Percentiles rank a stretch among this genome's conserved stretches.
Evolutionary conservation across 2,888 invertebrate genomes (phyloP).

Genomic region (Bimastos eiseni): DNA sequence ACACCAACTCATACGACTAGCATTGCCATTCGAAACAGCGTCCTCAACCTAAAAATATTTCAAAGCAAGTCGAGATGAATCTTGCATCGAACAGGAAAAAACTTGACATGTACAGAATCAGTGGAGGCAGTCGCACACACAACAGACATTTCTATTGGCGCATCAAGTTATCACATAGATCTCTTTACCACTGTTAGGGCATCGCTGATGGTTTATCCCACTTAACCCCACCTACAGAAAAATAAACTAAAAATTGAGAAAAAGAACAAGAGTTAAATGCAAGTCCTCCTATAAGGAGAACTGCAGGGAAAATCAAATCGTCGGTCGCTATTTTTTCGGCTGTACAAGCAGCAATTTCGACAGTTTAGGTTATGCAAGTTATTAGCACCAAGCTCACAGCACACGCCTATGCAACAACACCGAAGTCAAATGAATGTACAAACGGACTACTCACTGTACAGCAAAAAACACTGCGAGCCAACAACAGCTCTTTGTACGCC

Average conservation of each 20-base stretch:
- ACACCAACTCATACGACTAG: background rate
- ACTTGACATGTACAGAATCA: background rate
- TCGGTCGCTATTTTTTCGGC: background rate
- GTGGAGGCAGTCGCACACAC: background rate
- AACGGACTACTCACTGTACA: background rate
- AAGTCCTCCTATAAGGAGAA: background rate
- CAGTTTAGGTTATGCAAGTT: background rate
- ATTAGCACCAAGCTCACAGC: conserved; percentile 6
- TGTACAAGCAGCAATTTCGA: background rate
- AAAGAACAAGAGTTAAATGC: background rate
- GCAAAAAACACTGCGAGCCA: background rate
- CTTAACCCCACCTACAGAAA: background rate
- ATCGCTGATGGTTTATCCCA: background rate
- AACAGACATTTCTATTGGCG: background rate
- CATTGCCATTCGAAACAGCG: background rate
- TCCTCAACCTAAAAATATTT: background rate
- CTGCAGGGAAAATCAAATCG: background rate
- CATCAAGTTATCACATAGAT: background rate
- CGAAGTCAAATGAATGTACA: too few relatives aligned
- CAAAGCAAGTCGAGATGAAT: background rate
- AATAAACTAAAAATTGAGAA: background rate
- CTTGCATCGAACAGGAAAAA: background rate
- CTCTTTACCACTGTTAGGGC: background rate
- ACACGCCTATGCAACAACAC: background rate
- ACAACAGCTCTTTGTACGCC: background rate